phyloP scores from a whole-genome alignment of 2,113 vertebrate species.

The Sminthopsis crassicaudata region DNA sequence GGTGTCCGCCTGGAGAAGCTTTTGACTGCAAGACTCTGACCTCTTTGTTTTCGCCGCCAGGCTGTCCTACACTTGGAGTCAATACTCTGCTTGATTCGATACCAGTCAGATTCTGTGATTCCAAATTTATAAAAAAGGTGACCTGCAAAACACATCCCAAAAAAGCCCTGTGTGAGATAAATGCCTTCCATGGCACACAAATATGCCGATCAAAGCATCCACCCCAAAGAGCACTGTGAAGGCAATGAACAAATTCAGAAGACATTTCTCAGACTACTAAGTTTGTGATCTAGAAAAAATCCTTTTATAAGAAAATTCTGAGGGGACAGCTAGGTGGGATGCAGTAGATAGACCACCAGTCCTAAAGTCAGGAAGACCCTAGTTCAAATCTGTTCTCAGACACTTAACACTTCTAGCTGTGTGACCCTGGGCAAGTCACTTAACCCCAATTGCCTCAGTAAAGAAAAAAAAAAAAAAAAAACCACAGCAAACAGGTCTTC shows the following conservation, averaged over 20 bases:
- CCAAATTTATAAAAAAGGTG: slow-evolving; percentile 97
- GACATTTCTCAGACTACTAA: background rate
- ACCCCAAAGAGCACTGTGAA: background rate
- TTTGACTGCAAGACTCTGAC: slow-evolving; percentile 97
- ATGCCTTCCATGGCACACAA: background rate
- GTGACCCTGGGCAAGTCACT: too few species aligned
- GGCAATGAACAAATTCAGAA: background rate
- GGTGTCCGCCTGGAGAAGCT: slow-evolving; percentile 96
- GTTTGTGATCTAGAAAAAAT: background rate
- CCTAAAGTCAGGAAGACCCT: too few species aligned
- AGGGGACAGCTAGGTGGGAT: too few species aligned
- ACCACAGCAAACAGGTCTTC: background rate
- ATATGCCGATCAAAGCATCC: background rate
- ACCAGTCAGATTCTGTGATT: slow-evolving; percentile 98
- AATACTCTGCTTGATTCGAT: slow-evolving; percentile 99
- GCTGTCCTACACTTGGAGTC: slow-evolving; percentile 99
- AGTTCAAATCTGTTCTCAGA: too few species aligned
- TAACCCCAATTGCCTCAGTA: too few species aligned
- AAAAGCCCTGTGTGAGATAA: background rate
- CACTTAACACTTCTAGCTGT: too few species aligned
- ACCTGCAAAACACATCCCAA: slow-evolving; percentile 82
- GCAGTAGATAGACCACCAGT: too few species aligned
- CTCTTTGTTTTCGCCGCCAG: slow-evolving; percentile 97
- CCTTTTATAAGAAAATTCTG: background rate
- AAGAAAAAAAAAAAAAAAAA: too few species aligned